Base-by-base conservation (phyloP, 2,888 invertebrate species). In the Diogma glabrata region DNA sequence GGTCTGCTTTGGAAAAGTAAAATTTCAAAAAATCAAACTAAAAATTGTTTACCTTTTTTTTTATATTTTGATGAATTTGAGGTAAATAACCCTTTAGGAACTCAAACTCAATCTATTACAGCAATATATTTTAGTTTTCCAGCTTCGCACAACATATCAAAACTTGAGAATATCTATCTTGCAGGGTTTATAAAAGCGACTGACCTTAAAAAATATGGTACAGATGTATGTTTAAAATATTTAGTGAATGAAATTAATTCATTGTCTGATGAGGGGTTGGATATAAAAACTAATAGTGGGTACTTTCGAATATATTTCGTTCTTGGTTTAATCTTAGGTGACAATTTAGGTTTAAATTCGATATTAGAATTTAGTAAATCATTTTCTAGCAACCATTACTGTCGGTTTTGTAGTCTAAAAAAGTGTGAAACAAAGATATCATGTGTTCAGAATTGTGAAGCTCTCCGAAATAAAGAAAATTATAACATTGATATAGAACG, bases 391-490 rank as follows among this genome's bases (percentile, higher is more conserved):
- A 56, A 59, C 23, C 52, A 47, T 53, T 60, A 51, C 50, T 63
- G 62, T 52, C 52, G 64, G 49, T 56, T 61, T 46, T 62, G 60
- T 56, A 55, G 49, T 56, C 50, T 50, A 16, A 47, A 47, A 46
- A 54, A 54, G 43, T 36, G 52, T 45, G 56, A 56, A 47, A 54
- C 55, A n/a, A 38, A 54, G 30, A 52, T n/a, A 28, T 47, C 55
- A 51, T 43, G 19, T 26, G 16, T 14, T 19, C 55, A 58, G 58
- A 51, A 57, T 43, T 14, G 20, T 51, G 7, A 26, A 22, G 20
- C 51, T 17, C 43, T 59, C 14, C 52, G 60, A 38, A 56, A 56
- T 30, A 33, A 43, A 50, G 38, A 54, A 47, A 60, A 59, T 55
- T 57, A 57, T 43, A 49, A 36, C n/a, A 36, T 14, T 36, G 16